Evolutionary conservation across 2,113 vertebrate species (phyloP).

Genomic region (Gallinago jamesoni): DNA sequence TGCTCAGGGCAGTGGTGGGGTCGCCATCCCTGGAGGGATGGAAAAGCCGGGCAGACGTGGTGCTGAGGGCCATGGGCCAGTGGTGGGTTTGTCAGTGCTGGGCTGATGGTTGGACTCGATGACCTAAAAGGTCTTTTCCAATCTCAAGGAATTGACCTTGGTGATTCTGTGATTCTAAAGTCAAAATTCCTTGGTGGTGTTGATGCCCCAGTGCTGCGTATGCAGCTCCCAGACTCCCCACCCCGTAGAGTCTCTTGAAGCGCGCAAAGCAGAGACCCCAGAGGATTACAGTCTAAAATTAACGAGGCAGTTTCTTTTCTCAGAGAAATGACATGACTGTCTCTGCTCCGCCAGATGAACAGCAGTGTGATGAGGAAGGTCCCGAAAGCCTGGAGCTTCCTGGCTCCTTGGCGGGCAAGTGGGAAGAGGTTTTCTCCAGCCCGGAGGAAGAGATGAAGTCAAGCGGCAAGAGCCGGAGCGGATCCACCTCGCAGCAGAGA

Average conservation of each 20-base stretch:
- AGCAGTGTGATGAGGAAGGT: conserved; percentile 42
- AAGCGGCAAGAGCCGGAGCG: conserved; percentile 56
- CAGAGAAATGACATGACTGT: background rate
- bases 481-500: background rate
- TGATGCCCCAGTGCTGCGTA: background rate
- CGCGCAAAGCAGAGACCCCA: accelerated
- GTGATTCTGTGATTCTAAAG: accelerated
- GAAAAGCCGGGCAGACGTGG: accelerated
- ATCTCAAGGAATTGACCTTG: background rate
- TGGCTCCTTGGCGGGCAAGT: conserved; percentile 16
- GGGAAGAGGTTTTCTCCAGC: conserved; percentile 71
- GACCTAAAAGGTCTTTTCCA: background rate
- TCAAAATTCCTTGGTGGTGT: background rate
- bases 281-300: accelerated
- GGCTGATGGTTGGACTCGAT: accelerated
- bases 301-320: accelerated
- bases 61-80: accelerated
- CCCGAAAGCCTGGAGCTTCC: conserved; percentile 44
- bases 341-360: conserved; percentile 52
- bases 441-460: conserved; percentile 65
- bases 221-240: background rate
- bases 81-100: background rate
- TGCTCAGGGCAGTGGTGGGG: background rate
- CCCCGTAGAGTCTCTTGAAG: background rate
- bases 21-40: background rate